Evolutionary conservation across 2,888 invertebrate genomes (phyloP), one percentile per base, ranked within the genome.

Genomic region (Andrena bucephala): DNA sequence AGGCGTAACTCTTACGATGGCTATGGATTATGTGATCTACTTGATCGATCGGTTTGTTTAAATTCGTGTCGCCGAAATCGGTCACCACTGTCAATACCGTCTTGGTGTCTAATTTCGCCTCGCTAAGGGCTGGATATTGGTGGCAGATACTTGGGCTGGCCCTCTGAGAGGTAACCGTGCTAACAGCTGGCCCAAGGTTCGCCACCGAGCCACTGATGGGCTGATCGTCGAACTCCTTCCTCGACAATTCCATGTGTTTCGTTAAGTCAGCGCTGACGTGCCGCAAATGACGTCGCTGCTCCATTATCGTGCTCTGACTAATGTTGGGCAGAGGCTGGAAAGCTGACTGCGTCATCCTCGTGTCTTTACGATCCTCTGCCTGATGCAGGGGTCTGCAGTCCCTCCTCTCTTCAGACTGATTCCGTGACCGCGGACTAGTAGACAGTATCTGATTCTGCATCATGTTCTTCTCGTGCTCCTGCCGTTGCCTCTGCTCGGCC

Each of bases 231-330:
- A 93, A 94, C 67, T 94, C 94, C 69, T 94, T 94, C 7, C 93
- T 89, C 0, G 92, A 85, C 5, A 94, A 85, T 71, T 94, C 93
- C 91, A 93, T 92, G 72, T 94, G 94, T 65, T 94, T 94, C 0
- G 93, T 94, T 0, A 94, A 85, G 84, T 94, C 94, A 0, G 94
- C 94, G 50, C 94, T 94, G 0, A 94, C 94, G 83, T 94, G 94
- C 13, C 94, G 91, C 24, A 94, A 73, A 73, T 94, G 94, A 57
- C 94, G 90, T 6, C 94, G 92, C 63, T 94, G 94, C 66, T 94
- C 94, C 92, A 94, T 93, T 59, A 94, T 93, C 1, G 93, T 92
- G 68, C 89, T 94, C 69, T 93, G 94, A 65, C 90, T 94, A 73
- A 94, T 94, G 31, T 92, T 93, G 0, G 93, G 92, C 24, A 94